A percentile compares a stretch with the other conserved stretches of the same genome.
phyloP scores from a whole-genome alignment of 2,113 vertebrate genomes.

The Anseranas semipalmata region DNA sequence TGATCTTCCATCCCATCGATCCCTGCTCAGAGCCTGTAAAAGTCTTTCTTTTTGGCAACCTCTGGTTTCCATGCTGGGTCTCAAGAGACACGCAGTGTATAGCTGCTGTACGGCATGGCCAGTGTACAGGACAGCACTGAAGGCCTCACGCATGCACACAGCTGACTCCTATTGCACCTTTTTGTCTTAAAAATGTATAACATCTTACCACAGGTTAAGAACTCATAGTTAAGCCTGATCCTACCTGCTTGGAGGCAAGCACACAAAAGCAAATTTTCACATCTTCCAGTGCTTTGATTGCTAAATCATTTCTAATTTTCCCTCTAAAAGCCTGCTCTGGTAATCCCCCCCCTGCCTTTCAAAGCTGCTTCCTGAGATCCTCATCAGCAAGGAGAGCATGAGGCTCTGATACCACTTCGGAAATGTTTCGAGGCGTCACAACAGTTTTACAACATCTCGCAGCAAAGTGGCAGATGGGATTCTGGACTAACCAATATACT shows the following conservation, averaged over 20 bases:
- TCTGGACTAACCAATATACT: neutral
- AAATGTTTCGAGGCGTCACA: neutral
- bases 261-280: neutral
- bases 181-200: neutral
- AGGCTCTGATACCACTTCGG: neutral
- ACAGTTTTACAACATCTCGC: neutral
- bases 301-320: neutral
- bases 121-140: neutral
- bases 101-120: neutral
- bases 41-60: neutral
- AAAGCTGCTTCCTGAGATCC: neutral
- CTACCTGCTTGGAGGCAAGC: neutral
- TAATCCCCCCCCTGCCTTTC: neutral
- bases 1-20: neutral
- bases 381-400: neutral
- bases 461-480: neutral
- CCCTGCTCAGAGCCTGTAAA: neutral
- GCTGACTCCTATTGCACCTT: neutral
- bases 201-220: neutral
- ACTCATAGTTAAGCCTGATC: neutral
- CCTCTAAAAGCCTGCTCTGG: neutral
- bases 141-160: neutral
- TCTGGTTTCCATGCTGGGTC: neutral
- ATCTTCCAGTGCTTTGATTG: neutral
- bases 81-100: neutral